These are phyloP conservation scores for Ceratina australensis DNA, from an alignment of 1,140 invertebrate genomes.

Conservation along the genomic window DNA sequence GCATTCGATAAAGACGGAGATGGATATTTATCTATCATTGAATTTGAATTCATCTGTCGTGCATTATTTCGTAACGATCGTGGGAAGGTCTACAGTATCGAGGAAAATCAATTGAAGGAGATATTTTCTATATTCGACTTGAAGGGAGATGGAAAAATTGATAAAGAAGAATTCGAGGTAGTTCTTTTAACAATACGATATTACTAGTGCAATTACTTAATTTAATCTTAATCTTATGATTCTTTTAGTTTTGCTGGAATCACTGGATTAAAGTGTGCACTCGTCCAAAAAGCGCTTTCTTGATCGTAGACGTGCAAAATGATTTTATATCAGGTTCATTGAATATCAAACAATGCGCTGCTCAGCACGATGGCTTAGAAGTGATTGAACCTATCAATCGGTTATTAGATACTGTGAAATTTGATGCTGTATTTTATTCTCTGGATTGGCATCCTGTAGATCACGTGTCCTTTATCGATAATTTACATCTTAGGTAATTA, in stretches of 20 bases:
- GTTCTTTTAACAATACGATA: not conserved
- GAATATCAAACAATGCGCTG: constrained; percentile 95
- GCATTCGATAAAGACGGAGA: constrained; percentile 94
- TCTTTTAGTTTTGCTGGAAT: constrained; percentile 84
- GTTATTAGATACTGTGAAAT: constrained; percentile 90
- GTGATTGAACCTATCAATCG: constrained; percentile 95
- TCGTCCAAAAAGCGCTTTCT: constrained; percentile 91
- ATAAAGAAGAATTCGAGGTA: constrained; percentile 88
- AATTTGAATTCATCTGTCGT: constrained; percentile 90
- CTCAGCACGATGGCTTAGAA: constrained; percentile 93
- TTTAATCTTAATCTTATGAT: not conserved
- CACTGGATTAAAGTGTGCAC: constrained; percentile 88
- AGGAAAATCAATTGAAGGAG: constrained; percentile 85
- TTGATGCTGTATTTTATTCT: constrained; percentile 97
- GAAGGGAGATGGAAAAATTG: constrained; percentile 89
- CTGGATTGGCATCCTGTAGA: constrained; percentile 98
- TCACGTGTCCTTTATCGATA: constrained; percentile 98
- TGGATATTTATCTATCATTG: constrained; percentile 87
- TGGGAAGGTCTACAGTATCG: constrained; percentile 90
- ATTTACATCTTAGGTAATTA: constrained; percentile 82
- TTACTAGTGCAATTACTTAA: not conserved
- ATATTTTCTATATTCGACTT: constrained; percentile 90
- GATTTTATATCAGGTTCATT: constrained; percentile 98
- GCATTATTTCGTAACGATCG: constrained; percentile 92
- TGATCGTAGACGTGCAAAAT: constrained; percentile 98